These are phyloP conservation scores for Drosophila jambulina DNA, from an alignment of 1,140 invertebrate species.

Conservation along the genomic window DNA sequence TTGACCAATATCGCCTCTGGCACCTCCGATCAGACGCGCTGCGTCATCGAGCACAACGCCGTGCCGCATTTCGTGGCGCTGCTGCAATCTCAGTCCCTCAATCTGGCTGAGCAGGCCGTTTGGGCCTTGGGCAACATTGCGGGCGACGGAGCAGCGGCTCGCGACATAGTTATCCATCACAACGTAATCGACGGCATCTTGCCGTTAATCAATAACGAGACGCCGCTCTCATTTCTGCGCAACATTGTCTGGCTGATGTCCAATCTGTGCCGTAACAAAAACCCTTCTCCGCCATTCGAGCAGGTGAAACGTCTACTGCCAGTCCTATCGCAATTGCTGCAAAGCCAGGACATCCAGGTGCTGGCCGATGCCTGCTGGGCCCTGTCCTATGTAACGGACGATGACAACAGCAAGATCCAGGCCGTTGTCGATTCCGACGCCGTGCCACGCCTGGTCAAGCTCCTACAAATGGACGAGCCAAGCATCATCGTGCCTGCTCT, in stretches of 20 bases:
- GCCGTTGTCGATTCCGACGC: constrained; percentile 90
- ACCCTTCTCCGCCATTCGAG: constrained; percentile 92
- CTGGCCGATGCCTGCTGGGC: constrained; percentile 98
- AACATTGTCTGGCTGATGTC: constrained; percentile 96
- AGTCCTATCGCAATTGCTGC: constrained; percentile 91
- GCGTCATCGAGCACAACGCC: constrained; percentile 94
- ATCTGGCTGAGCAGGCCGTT: constrained; percentile 97
- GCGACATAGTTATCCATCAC: constrained; percentile 91
- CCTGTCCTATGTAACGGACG: constrained; percentile 97
- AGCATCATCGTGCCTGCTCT: constrained; percentile 95
- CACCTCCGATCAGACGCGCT: constrained; percentile 94
- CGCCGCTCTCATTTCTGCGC: constrained; percentile 85
- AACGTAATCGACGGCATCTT: constrained; percentile 90
- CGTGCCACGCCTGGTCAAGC: constrained; percentile 91
- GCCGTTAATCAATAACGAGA: constrained; percentile 88
- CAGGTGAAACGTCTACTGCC: constrained; percentile 93
- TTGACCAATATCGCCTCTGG: constrained; percentile 99
- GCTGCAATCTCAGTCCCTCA: constrained; percentile 89
- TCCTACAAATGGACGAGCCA: constrained; percentile 90
- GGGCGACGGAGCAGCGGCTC: constrained; percentile 91
- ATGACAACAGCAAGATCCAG: constrained; percentile 97
- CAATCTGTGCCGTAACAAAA: constrained; percentile 96
- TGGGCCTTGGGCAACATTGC: constrained; percentile 99
- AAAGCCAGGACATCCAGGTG: constrained; percentile 91
- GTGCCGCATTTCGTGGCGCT: constrained; percentile 93